These are phyloP conservation scores for Synanthedon vespiformis DNA, from an alignment of 2,888 invertebrate species.

Conservation along the genomic window DNA sequence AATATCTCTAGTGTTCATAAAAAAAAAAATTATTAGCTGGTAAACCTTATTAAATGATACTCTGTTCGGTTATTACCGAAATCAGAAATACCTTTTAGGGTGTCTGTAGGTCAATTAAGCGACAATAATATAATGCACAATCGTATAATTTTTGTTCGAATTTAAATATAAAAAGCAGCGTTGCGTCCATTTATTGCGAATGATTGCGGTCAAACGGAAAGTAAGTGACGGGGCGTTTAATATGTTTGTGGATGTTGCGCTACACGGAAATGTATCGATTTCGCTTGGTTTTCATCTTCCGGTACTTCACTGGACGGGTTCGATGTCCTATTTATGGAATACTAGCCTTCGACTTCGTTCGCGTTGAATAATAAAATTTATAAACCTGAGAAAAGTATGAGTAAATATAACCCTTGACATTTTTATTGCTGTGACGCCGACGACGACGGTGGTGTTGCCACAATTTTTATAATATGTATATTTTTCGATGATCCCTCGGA, in stretches of 20 bases:
- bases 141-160: slow-evolving; percentile 20
- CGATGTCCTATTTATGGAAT: slow-evolving; percentile 16
- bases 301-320: slow-evolving; percentile 12
- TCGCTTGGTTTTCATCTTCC: slow-evolving; percentile 2
- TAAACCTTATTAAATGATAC: neutral
- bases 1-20: neutral
- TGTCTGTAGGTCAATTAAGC: slow-evolving; percentile 14
- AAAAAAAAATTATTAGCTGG: neutral
- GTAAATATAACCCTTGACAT: no score
- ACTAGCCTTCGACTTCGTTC: no score
- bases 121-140: slow-evolving; percentile 16
- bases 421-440: no score
- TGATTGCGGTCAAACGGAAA: slow-evolving; percentile 21
- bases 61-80: neutral
- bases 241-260: slow-evolving; percentile 6
- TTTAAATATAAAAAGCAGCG: slow-evolving; percentile 9
- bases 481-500: no score
- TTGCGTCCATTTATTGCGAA: slow-evolving; percentile 18
- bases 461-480: no score
- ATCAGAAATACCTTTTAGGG: neutral
- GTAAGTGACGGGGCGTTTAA: slow-evolving; percentile 3
- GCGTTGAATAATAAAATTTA: no score
- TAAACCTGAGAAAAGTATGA: no score
- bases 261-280: slow-evolving; percentile 14
- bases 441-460: no score